Evolutionary conservation across 2,797 vertebrate genomes (phyloP), one percentile per base, ranked within the genome.

Genomic region (Melanotaenia nigrans): DNA sequence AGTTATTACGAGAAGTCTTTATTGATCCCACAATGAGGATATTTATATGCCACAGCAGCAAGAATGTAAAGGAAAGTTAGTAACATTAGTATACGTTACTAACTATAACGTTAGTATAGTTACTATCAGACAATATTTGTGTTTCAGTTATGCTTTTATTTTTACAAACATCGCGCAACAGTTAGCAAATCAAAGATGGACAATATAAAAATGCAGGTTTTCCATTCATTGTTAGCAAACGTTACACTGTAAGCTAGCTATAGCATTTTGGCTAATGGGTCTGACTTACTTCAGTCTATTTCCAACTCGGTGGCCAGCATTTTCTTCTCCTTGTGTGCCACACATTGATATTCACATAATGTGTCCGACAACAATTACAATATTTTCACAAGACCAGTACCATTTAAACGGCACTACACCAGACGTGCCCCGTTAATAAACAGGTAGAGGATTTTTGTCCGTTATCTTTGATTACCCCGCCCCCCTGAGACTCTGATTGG

Each of bases 401-500:
- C 42, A 20, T 47, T 20, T 8, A 8, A 47, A 8, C 42, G 14
- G 18, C 42, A 5, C 1, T 20, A 47, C 18, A 47, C 18, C 22
- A 53, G 20, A 49, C 22, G 30, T 1, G 6, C 47, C 61, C 61
- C 33, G 65, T 49, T 69, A 40, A 22, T 11, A 25, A 25, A 20
- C 38, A 51, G 56, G 32, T 71, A 13, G 24, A 38, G 3, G 28
- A 30, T 28, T 35, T 33, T 7, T 61, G 62, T 85, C 85, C 88
- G 87, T 91, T 92, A 92, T 90, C 54, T 65, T 24, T 10, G 24
- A 3, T 7, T 1, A 54, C 11, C 80, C 76, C 79, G 63, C 79
- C 82, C 51, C 0, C 35, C 0, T 51, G 20, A 2, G 1, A 38
- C 56, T 11, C 28, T 9, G 0, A 90, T 92, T 90, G 87, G 91